Percentiles rank a stretch among this genome's conserved stretches.
Conservation (phyloP, 2,888 invertebrate species). For the Campaea margaritaria region DNA sequence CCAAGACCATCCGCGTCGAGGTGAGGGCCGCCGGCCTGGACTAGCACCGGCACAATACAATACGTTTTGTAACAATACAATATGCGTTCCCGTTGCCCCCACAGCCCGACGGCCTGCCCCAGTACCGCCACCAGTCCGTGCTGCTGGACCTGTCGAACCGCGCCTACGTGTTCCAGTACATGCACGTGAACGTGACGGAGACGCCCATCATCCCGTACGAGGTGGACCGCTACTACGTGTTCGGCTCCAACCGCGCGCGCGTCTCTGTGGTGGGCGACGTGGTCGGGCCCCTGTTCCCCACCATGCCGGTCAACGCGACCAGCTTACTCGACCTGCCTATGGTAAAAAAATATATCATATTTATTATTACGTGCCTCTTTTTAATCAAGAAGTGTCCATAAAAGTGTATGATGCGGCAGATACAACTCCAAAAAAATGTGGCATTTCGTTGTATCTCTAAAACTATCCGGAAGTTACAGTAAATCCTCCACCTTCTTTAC, state of each 20-base stretch:
- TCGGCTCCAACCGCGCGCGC: conserved; percentile 94
- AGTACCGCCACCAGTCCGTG: conserved; percentile 96
- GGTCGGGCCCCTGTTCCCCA: conserved; percentile 96
- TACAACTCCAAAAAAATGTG: no score
- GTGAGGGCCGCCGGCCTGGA: conserved; percentile 32
- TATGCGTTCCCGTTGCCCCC: neutral
- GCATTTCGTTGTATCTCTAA: no score
- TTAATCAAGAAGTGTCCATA: neutral
- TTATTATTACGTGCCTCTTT: neutral
- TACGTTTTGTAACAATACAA: no score
- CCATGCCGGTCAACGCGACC: conserved; percentile 95
- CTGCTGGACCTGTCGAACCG: conserved; percentile 96
- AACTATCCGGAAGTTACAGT: no score
- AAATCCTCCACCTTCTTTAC: no score
- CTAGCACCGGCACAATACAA: no score
- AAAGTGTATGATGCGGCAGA: no score
- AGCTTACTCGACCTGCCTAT: conserved; percentile 92
- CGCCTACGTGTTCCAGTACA: conserved; percentile 96
- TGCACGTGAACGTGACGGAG: conserved; percentile 98
- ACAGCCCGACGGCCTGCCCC: conserved; percentile 95
- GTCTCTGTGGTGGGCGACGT: conserved; percentile 96
- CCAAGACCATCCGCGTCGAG: conserved; percentile 73
- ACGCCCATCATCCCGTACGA: conserved; percentile 96
- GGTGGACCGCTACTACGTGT: conserved; percentile 93
- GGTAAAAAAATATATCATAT: no score